Evolutionary conservation across 2,113 vertebrate species (phyloP).

Genomic region (Chionomys nivalis): DNA sequence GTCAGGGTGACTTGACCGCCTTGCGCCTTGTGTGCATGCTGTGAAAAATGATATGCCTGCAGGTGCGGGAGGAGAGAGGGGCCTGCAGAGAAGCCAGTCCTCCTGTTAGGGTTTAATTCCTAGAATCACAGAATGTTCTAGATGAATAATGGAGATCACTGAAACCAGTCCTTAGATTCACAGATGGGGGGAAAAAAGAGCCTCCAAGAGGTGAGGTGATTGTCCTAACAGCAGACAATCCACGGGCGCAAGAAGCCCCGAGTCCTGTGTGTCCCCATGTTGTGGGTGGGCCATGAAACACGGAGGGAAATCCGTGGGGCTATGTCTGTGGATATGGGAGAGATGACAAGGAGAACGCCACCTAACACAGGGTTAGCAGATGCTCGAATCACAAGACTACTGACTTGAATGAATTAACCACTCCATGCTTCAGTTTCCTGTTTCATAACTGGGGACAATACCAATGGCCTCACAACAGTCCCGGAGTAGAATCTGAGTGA

Average conservation of each 20-base stretch:
- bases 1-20: slow-evolving; percentile 69
- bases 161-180: not conserved
- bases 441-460: not conserved
- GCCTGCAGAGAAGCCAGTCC: slow-evolving; percentile 20
- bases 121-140: slow-evolving; percentile 56
- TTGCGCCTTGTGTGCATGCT: not conserved
- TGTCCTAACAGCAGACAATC: not conserved
- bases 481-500: not conserved
- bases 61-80: not conserved
- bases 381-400: not conserved
- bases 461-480: not conserved
- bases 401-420: not conserved
- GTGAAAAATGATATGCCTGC: slow-evolving; percentile 60
- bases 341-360: not conserved
- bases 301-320: not conserved
- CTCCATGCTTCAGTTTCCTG: not conserved
- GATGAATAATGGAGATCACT: slow-evolving; percentile 18
- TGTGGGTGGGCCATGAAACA: not conserved
- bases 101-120: slow-evolving; percentile 47
- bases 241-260: not conserved
- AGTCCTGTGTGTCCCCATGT: not conserved
- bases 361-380: not conserved
- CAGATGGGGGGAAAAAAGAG: not conserved
- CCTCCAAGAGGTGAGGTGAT: not conserved
- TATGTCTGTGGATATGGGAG: not conserved